These are phyloP conservation scores for Raja brachyura DNA, from an alignment of 2,113 vertebrate species.

Conservation along the genomic window DNA sequence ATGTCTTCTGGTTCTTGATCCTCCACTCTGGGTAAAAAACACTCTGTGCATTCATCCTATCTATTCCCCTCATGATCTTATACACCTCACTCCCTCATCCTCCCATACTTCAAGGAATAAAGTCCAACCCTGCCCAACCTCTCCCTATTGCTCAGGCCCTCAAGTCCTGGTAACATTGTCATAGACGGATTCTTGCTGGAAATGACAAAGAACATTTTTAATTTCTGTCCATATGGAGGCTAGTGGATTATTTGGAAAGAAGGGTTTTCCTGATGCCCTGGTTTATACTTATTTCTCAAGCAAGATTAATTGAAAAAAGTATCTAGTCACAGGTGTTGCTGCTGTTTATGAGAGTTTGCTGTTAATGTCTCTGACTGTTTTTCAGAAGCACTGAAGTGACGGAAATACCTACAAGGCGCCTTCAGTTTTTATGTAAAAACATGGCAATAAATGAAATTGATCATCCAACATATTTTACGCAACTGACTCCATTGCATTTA, in stretches of 20 bases:
- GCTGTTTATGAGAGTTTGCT: not conserved
- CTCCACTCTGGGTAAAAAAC: too few species aligned
- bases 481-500: not conserved
- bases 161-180: too few species aligned
- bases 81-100: too few species aligned
- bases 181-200: not conserved
- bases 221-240: not conserved
- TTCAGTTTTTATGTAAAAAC: not conserved
- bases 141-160: too few species aligned
- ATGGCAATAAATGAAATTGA: not conserved
- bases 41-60: too few species aligned
- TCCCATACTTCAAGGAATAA: too few species aligned
- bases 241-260: not conserved
- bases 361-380: not conserved
- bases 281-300: not conserved
- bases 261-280: not conserved
- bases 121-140: too few species aligned
- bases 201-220: not conserved
- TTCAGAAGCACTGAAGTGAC: not conserved
- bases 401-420: not conserved
- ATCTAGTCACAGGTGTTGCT: not conserved
- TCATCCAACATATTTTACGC: not conserved
- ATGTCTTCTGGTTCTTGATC: too few species aligned
- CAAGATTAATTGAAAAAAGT: not conserved
- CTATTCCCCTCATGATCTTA: too few species aligned